Conservation (phyloP, 2,888 invertebrate species). For the Diabrotica balteata region DNA sequence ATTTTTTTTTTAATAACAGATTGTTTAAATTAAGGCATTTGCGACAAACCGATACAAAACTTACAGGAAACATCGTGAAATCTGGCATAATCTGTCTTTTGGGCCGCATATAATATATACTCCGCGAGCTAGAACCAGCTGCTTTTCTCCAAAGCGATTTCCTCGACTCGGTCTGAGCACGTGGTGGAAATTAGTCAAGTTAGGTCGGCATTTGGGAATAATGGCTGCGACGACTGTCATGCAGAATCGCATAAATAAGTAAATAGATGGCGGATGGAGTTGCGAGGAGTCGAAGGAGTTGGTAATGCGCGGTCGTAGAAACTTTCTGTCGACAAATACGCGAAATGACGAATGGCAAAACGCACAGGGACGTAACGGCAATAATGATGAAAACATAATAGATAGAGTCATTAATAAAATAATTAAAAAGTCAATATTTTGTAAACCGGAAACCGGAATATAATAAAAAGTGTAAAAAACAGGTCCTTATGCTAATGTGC, state of each 20-base stretch:
- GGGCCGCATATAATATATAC: constrained; percentile 1
- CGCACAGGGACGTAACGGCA: constrained; percentile 27
- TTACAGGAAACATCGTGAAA: constrained; percentile 10
- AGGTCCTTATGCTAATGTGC: too few relatives aligned
- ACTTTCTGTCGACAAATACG: constrained; percentile 24
- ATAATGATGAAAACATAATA: neutral
- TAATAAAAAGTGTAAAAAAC: too few relatives aligned
- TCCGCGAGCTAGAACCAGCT: constrained; percentile 6
- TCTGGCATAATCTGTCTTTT: constrained; percentile 17
- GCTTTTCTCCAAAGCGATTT: constrained; percentile 18
- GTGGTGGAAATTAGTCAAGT: constrained; percentile 54
- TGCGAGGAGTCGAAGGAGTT: constrained; percentile 27
- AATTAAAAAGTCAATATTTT: too few relatives aligned
- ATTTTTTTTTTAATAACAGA: too few relatives aligned
- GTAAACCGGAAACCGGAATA: too few relatives aligned
- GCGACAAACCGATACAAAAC: neutral
- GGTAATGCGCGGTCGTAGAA: constrained; percentile 33
- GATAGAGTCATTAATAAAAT: too few relatives aligned
- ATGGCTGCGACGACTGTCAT: constrained; percentile 51
- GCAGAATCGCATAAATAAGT: constrained; percentile 52
- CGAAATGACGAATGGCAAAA: constrained; percentile 31
- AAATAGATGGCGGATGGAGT: constrained; percentile 41
- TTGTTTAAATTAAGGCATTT: too few relatives aligned
- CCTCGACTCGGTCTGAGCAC: constrained; percentile 38
- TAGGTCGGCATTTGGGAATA: constrained; percentile 52